A percentile compares a stretch with the other conserved stretches of the same genome.
phyloP scores from a whole-genome alignment of 1,140 invertebrate genomes.

The Calephelis virginiensis region DNA sequence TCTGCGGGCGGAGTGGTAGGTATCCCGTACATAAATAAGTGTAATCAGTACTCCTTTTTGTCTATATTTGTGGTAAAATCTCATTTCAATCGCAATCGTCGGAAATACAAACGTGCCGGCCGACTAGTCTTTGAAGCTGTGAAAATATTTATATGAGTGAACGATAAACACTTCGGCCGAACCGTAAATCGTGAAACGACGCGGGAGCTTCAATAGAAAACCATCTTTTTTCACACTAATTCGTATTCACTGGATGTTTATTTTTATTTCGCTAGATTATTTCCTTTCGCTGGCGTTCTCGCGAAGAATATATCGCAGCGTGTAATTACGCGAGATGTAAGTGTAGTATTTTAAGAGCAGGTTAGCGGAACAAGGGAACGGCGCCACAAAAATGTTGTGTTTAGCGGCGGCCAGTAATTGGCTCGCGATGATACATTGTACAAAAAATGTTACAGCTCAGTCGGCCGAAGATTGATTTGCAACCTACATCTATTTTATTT shows the following conservation, averaged over 20 bases:
- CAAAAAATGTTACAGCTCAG: neutral
- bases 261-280: constrained; percentile 7
- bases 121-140: no score
- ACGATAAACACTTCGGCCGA: no score
- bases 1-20: no score
- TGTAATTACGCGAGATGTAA: neutral
- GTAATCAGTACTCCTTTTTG: no score
- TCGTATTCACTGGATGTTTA: neutral
- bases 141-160: no score
- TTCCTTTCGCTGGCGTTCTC: constrained; percentile 1
- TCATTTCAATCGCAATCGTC: no score
- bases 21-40: no score
- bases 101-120: no score
- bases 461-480: no score
- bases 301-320: constrained; percentile 2
- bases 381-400: neutral
- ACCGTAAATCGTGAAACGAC: no score
- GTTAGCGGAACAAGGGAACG: neutral
- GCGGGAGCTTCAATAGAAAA: neutral
- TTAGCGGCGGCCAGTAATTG: neutral
- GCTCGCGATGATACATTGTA: neutral
- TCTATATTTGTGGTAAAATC: no score
- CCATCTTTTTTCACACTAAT: neutral
- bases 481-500: no score
- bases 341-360: constrained; percentile 1